Base-by-base conservation (phyloP, 1,140 invertebrate genomes). In the Myzus persicae region DNA sequence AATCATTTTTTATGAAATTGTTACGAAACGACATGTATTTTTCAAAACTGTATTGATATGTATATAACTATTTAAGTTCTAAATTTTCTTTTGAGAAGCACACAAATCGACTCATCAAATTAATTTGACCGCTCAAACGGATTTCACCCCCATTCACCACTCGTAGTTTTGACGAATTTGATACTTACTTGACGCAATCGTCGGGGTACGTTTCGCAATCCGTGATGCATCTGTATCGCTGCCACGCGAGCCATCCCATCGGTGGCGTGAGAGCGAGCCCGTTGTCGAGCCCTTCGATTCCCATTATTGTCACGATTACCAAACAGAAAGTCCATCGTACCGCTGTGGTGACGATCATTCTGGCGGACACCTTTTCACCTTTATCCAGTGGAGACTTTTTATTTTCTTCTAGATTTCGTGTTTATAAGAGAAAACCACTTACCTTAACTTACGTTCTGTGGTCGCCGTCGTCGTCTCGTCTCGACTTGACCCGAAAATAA, bases 221-320 rank as follows among this genome's bases (percentile, higher is more conserved):
- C 1, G 95, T 96, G 91, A 97, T 96, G 95, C 97, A 98, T 84
- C 97, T 95, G 94, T 97, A 98, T 94, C 97, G 95, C 94, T 97
- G 96, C 97, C 97, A 98, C 7, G 97, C 96, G 94, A 97, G 95
- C 97, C 97, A 98, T 31, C 97, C 97, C 97, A 98, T 97, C 3
- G 97, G 97, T 14, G 96, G 96, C 42, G 96, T 96, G 46, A 95
- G 94, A 9, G 96, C 96, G 38, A 97, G 94, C 6, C 96, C 96
- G 95, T 97, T 97, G 90, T 97, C 95, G 51, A 96, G 94, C 20
- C 84, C 91, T 3, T 51, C 18, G 14, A 85, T 31, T 3, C 31
- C 11, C 48, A 0, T 1, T 26, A 93, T 40, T 0, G 4, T 14
- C 20, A 81, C 7, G 26, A 48, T 18, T 31, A 76, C 36, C 59